phyloP scores from a whole-genome alignment of 1,140 invertebrate genomes.

The Bombus haemorrhoidalis region DNA sequence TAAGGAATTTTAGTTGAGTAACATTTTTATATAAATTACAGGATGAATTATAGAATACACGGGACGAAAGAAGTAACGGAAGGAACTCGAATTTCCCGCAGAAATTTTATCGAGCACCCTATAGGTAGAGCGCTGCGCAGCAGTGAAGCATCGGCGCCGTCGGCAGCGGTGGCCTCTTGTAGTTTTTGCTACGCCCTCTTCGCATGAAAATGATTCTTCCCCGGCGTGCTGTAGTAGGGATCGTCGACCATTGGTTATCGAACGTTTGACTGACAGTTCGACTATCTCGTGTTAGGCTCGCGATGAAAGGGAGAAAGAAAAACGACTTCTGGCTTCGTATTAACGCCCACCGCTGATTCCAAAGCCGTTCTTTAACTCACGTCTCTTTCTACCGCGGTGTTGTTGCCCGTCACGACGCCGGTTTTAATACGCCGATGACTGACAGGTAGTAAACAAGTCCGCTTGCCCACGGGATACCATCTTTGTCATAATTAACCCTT shows the following conservation, averaged over 20 bases:
- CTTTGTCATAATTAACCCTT: conserved; percentile 52
- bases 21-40: not conserved
- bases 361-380: conserved; percentile 26
- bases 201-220: conserved; percentile 65
- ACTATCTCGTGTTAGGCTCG: conserved; percentile 38
- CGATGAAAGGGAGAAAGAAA: conserved; percentile 50
- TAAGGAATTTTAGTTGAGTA: not conserved
- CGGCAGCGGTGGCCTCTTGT: conserved; percentile 55
- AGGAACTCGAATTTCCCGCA: conserved; percentile 50
- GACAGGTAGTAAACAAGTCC: conserved; percentile 63
- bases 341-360: conserved; percentile 36
- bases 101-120: conserved; percentile 54
- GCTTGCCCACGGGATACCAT: conserved; percentile 48
- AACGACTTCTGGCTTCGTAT: conserved; percentile 29
- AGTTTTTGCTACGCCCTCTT: conserved; percentile 70
- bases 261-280: conserved; percentile 69
- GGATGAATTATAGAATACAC: not conserved
- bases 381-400: conserved; percentile 17
- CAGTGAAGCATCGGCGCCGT: conserved; percentile 45
- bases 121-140: conserved; percentile 49
- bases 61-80: conserved; percentile 14
- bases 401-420: conserved; percentile 46
- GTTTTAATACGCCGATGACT: conserved; percentile 51
- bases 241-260: conserved; percentile 64
- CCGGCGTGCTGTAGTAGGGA: conserved; percentile 52